Conservation (phyloP, 2,113 vertebrate species). For the Malurus elegans region DNA sequence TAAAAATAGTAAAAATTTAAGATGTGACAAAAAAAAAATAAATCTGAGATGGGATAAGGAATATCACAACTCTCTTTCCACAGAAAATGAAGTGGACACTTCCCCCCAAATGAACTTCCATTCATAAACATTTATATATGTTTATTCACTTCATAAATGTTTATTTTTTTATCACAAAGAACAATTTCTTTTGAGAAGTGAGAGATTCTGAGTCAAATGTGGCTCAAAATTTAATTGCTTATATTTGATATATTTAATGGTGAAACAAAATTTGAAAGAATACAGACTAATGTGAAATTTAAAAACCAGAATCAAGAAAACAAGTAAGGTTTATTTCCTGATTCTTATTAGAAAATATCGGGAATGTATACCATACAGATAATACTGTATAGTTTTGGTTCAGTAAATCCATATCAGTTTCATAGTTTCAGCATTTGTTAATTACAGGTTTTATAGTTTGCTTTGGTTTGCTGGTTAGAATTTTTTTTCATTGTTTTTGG, state of each 20-base stretch:
- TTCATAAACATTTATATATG: background rate
- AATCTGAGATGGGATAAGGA: background rate
- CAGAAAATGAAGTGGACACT: background rate
- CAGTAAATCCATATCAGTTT: background rate
- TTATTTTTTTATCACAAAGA: background rate
- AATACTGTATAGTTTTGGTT: background rate
- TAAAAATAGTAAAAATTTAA: background rate
- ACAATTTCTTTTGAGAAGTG: background rate
- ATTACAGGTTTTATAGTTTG: background rate
- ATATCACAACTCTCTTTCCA: too few relatives aligned
- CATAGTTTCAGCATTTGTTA: background rate
- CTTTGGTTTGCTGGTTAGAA: background rate
- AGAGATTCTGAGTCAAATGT: background rate
- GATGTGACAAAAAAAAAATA: background rate
- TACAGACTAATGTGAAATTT: accelerated
- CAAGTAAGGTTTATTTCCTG: background rate
- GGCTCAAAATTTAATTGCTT: background rate
- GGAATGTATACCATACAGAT: background rate
- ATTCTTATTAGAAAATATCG: background rate
- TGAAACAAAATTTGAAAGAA: background rate
- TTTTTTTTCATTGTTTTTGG: background rate
- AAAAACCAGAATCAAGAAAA: background rate
- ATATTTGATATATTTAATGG: accelerated
- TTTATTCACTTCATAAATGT: background rate
- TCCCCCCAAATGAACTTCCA: accelerated